phyloP scores from a whole-genome alignment of 2,797 vertebrate species.

The Capromys pilorides region DNA sequence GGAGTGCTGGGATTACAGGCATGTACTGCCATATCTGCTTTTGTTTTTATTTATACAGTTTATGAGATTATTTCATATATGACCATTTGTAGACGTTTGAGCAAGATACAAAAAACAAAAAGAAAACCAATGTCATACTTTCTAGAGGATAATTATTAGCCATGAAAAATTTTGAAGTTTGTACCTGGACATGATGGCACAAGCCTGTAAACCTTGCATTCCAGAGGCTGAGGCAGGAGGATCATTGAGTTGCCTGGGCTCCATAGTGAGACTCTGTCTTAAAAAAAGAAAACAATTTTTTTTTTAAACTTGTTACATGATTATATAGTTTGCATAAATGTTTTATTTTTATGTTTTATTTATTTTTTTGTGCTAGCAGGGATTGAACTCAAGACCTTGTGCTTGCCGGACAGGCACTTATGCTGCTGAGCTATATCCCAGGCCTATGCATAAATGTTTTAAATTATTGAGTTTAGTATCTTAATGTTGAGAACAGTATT shows the following conservation, averaged over 20 bases:
- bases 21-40: neutral
- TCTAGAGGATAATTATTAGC: neutral
- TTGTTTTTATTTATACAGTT: neutral
- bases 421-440: no score
- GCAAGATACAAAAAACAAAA: neutral
- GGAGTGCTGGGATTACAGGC: neutral
- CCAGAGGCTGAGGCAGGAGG: neutral
- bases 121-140: neutral
- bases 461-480: neutral
- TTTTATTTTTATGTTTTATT: neutral
- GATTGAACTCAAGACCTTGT: no score
- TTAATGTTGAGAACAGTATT: neutral
- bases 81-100: neutral
- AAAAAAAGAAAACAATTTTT: neutral
- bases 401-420: no score
- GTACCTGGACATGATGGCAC: neutral
- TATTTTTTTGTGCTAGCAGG: no score
- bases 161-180: neutral
- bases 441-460: no score
- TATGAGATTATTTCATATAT: conserved; percentile 25
- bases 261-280: neutral
- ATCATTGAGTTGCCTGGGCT: neutral
- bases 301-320: neutral
- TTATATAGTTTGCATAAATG: neutral
- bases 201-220: neutral